phyloP scores from a whole-genome alignment of 2,888 invertebrate genomes.

The Clanis bilineata region DNA sequence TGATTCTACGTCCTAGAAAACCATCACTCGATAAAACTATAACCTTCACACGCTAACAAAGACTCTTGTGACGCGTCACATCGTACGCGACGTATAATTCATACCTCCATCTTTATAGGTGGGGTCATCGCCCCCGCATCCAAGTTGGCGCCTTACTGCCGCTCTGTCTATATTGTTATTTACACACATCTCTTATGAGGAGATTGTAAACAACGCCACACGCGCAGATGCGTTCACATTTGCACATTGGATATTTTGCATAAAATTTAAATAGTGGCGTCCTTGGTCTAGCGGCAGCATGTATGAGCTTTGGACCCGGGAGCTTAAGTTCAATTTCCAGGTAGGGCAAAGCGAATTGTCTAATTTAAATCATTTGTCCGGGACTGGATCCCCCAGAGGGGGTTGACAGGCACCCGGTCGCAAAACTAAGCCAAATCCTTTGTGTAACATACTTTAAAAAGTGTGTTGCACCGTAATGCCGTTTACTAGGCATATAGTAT shows the following conservation, averaged over 20 bases:
- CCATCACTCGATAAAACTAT: not conserved
- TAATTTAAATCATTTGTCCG: too few species aligned
- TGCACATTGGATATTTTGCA: conserved; percentile 47
- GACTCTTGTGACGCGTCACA: not conserved
- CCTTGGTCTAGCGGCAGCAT: too few species aligned
- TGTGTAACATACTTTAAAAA: too few species aligned
- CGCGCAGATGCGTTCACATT: conserved; percentile 47
- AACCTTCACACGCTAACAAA: not conserved
- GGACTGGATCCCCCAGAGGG: too few species aligned
- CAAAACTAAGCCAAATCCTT: too few species aligned
- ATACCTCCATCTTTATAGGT: not conserved
- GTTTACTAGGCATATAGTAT: too few species aligned
- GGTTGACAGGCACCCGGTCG: too few species aligned
- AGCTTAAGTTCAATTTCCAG: too few species aligned
- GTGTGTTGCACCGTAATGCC: too few species aligned
- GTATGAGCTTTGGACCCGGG: too few species aligned
- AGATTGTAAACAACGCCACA: conserved; percentile 55
- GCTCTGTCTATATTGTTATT: conserved; percentile 53
- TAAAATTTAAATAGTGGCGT: conserved; percentile 30
- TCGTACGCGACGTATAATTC: not conserved
- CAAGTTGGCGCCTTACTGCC: conserved; percentile 7
- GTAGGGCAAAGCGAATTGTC: too few species aligned
- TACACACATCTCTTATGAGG: conserved; percentile 62
- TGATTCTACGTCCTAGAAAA: not conserved
- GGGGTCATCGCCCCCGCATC: conserved; percentile 18